Conservation (phyloP, 2,797 vertebrate genomes). For the Macroramphosus scolopax region DNA sequence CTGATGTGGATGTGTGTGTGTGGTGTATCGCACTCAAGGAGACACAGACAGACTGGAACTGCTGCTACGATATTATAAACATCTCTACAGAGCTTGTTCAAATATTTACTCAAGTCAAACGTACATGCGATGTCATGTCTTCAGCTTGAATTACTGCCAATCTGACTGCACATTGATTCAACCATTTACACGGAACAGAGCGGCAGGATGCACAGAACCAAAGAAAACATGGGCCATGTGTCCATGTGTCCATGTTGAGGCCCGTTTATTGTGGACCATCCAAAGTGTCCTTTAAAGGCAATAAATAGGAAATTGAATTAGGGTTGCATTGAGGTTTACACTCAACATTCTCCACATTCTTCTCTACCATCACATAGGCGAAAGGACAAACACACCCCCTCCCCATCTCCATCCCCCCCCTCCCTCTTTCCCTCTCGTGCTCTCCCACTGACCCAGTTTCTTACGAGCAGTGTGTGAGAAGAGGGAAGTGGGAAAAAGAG, state of each 20-base stretch:
- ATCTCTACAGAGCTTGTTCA: slow-evolving; percentile 28
- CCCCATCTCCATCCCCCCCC: slow-evolving; percentile 8
- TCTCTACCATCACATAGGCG: slow-evolving; percentile 46
- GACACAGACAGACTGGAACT: slow-evolving; percentile 6
- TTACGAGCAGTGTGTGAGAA: slow-evolving; percentile 50
- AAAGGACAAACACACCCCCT: slow-evolving; percentile 46
- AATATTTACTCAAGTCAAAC: slow-evolving; percentile 50
- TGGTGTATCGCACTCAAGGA: no score
- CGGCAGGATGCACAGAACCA: slow-evolving; percentile 27
- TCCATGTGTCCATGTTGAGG: slow-evolving; percentile 61
- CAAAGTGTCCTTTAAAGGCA: slow-evolving; percentile 53
- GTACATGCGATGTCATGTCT: slow-evolving; percentile 22
- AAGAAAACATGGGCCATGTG: slow-evolving; percentile 28
- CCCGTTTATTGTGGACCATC: slow-evolving; percentile 31
- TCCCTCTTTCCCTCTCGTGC: slow-evolving; percentile 12
- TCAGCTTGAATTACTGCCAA: slow-evolving; percentile 26
- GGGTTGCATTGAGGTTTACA: slow-evolving; percentile 46
- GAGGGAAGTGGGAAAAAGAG: slow-evolving; percentile 43
- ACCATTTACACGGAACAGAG: slow-evolving; percentile 37
- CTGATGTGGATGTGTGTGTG: slow-evolving; percentile 36
- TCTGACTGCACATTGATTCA: slow-evolving; percentile 21
- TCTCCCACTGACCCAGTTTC: slow-evolving; percentile 74
- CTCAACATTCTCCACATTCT: slow-evolving; percentile 60
- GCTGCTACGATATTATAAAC: slow-evolving; percentile 24
- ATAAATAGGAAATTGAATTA: slow-evolving; percentile 40